Evolutionary conservation across 1,140 invertebrate genomes (phyloP), one percentile per base, ranked within the genome.

Genomic region (Neodiprion fabricii): DNA sequence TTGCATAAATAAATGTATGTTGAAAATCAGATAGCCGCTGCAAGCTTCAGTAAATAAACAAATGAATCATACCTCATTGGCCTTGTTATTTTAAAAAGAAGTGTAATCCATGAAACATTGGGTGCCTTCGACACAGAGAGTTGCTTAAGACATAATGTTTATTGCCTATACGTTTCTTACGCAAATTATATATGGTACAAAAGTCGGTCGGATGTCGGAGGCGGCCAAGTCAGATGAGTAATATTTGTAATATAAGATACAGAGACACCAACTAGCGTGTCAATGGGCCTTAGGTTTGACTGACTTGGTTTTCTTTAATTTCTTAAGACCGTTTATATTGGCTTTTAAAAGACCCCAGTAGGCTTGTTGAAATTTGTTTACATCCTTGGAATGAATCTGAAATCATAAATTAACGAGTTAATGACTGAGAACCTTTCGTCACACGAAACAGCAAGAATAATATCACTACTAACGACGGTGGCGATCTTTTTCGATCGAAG

Each of bases 281-380:
- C 83, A 90, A 85, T 83, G 91, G 91, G 75, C 93, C 91, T 91
- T 95, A 92, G 78, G 92, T 84, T 91, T 95, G 88, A 83, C 91
- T 88, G 84, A 86, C 88, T 96, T 94, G 7, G 90, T 89, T 87
- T 96, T 96, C 84, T 96, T 95, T 77, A 95, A 89, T 86, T 96
- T 95, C 85, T 96, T 96, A 71, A 97, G 87, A 76, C 94, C 95
- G 89, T 95, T 95, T 85, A 96, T 92, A 86, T 95, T 96, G n/a
- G 92, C 93, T 87, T 95, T 95, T 40, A 96, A 87, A 76, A 96
- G 87, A 88, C 92, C 95, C 83, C 93, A 94, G 86, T 96, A 96
- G 1, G 94, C 94, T 79, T 93, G 90, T 86, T 96, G 95, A 87
- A 96, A 95, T 88, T 94, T 95, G 84, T 95, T 95, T 0, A 96